Evolutionary conservation across 2,888 invertebrate species (phyloP), one percentile per base, ranked within the genome.

Genomic region (Cataglyphis albicans): DNA sequence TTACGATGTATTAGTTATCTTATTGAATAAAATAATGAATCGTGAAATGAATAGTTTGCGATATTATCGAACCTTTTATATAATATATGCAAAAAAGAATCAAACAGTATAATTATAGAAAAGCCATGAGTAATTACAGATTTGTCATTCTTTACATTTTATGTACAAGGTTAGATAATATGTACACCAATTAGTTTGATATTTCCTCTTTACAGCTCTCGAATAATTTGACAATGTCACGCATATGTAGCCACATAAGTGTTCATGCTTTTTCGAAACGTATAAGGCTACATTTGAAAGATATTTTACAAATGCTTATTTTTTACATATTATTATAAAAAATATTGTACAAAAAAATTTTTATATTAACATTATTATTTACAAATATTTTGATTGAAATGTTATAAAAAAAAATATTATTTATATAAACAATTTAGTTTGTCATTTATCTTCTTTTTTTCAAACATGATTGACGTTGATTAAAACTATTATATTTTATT

Each of bases 141-240:
- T 68, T 76, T 57, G 3, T 78, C 41, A 59, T 75, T 84, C 75
- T 78, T 78, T 82, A 82, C 81, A 81, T 48, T 57, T 44, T 82
- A 65, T 82, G 25, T 76, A 65, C 57, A 76, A 52, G 44, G 15
- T 75, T 78, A 67, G 21, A 57, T 21, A 72, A 55, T 76, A 76
- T 76, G 4, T 70, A 76, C 76, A 70, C 48, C 52, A 25, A 75
- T 18, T 55, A n/a, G n/a, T 68, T 38, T 68, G 25, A 35, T 38
- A 67, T n/a, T 70, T 29, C 35, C 29, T 67, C 6, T 67, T n/a
- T 41, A 67, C 2, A 55, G 15, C 15, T n/a, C n/a, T n/a, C 15
- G 6, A 52, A 52, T 35, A 76, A 48, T 67, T 76, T 35, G 25
- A 12, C 38, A 44, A 67, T 35, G 10, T 52, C 52, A 32, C n/a